Conservation (phyloP, 1,140 invertebrate genomes). For the Metopolophium dirhodum region DNA sequence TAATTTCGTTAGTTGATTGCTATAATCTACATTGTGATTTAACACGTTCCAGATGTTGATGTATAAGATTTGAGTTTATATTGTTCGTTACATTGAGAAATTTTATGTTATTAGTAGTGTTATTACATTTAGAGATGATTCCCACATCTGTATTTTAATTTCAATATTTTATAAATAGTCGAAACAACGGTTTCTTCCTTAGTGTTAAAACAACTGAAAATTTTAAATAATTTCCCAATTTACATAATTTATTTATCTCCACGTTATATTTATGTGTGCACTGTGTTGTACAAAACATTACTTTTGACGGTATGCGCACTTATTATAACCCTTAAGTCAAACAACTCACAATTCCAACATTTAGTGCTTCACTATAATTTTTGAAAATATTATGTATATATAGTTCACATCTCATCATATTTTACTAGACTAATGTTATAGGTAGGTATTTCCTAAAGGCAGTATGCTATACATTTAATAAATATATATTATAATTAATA, state of each 20-base stretch:
- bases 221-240: neutral
- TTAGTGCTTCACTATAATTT: no score
- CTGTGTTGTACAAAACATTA: no score
- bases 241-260: neutral
- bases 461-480: no score
- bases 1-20: neutral
- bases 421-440: no score
- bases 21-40: neutral
- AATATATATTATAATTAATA: no score
- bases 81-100: neutral
- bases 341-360: no score
- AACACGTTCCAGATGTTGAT: neutral
- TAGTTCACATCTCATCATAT: no score
- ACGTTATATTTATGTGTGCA: neutral
- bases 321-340: no score
- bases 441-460: no score
- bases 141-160: neutral
- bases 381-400: no score
- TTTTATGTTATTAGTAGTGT: neutral
- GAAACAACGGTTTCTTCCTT: neutral
- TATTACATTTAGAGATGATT: neutral
- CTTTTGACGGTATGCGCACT: neutral
- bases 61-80: neutral
- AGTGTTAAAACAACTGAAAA: neutral
- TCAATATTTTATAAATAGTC: neutral